phyloP scores from a whole-genome alignment of 2,797 vertebrate genomes.

The Rachycentron canadum region DNA sequence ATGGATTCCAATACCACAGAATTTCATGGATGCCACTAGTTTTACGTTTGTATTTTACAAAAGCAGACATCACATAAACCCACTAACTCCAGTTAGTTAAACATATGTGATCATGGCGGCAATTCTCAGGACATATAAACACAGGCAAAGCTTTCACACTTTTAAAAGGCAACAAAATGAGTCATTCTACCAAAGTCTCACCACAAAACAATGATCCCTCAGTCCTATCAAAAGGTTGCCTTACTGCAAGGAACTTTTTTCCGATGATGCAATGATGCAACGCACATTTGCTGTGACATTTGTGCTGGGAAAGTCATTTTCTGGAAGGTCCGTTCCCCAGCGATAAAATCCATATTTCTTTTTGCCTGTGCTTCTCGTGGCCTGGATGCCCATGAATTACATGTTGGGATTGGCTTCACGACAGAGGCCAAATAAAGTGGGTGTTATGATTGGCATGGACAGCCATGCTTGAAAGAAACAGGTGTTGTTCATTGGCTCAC shows the following conservation, averaged over 20 bases:
- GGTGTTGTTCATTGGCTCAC: constrained; percentile 81
- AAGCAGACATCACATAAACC: neutral
- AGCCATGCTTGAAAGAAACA: constrained; percentile 70
- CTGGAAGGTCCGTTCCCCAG: constrained; percentile 46
- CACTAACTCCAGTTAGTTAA: neutral
- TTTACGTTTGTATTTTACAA: neutral
- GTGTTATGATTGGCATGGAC: constrained; percentile 82
- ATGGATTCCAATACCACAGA: neutral
- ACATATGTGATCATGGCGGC: constrained; percentile 7
- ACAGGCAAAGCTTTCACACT: constrained; percentile 41
- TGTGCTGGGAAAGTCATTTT: constrained; percentile 72
- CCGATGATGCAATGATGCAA: constrained; percentile 76
- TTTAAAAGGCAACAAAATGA: constrained; percentile 55
- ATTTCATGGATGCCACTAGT: neutral
- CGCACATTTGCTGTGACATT: constrained; percentile 65
- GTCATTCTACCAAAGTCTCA: constrained; percentile 59
- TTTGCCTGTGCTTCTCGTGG: constrained; percentile 53
- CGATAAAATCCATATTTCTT: constrained; percentile 74
- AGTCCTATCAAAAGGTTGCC: constrained; percentile 69
- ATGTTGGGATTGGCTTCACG: constrained; percentile 78
- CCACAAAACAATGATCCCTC: constrained; percentile 67
- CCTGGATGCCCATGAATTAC: constrained; percentile 66
- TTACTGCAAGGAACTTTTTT: constrained; percentile 56
- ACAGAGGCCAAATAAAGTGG: constrained; percentile 77
- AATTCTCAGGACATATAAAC: constrained; percentile 27